Evolutionary conservation across 2,797 vertebrate species (phyloP), one percentile per base, ranked within the genome.

Genomic region (Lophura swinhoii): DNA sequence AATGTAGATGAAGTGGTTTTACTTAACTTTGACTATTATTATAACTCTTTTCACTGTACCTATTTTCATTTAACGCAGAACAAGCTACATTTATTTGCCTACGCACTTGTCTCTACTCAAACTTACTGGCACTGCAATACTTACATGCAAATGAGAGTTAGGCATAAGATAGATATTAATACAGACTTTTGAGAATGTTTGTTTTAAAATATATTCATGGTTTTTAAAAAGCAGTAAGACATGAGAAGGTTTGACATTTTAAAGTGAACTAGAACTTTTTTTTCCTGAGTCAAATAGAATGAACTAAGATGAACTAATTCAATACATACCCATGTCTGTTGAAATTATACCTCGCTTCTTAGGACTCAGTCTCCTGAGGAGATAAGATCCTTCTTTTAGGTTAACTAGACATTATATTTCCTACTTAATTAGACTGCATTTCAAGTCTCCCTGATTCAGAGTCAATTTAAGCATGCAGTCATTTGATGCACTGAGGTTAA

Each of bases 21-120:
- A 33, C 69, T 85, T 90, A 46, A n/a, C 69, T 91, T 86, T 91
- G 51, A 81, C 70, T 91, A 66, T 68, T 87, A 87, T 75, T 84
- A 41, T 51, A 64, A 66, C 37, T 93, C 22, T 87, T 83, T 91
- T 91, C 64, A 87, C 74, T 49, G n/a, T 29, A 91, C 15, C 29
- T 91, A 21, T 90, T 92, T 92, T 88, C 67, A 73, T 90, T 86
- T 79, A 80, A 86, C 31, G 24, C 1, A 3, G 60, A 90, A 93
- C 60, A 92, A 81, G 75, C 53, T 67, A 73, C 84, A 58, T 77
- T 93, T 94, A 70, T 90, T 76, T 10, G 8, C 48, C 60, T 66
- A 51, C 44, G 26, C 14, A 37, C 35, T 88, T 71, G 41, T 87
- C 64, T 35, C 31, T 91, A 6, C 59, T 88, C 26, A 79, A 74